Percentiles rank a stretch among this genome's conserved stretches.
phyloP scores from a whole-genome alignment of 2,113 vertebrate species.

The Plecotus auritus region DNA sequence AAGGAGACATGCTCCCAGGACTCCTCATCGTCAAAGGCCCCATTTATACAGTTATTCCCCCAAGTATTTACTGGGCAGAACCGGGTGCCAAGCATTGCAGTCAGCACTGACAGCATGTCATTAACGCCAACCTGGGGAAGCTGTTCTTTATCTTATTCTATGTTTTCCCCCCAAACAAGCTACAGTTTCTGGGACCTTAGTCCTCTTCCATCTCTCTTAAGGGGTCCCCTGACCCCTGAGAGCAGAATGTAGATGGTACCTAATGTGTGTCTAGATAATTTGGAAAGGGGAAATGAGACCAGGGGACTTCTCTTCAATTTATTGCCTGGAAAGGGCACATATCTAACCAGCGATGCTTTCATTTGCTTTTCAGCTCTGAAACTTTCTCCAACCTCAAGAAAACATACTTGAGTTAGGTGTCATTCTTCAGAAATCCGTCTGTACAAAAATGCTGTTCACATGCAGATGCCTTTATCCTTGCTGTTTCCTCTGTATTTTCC shows the following conservation, averaged over 20 bases:
- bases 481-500: neutral
- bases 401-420: neutral
- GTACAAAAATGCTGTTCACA: neutral
- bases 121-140: neutral
- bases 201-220: neutral
- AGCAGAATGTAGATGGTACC: neutral
- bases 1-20: neutral
- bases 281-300: neutral
- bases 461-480: neutral
- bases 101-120: neutral
- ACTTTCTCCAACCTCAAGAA: neutral
- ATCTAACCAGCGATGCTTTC: neutral
- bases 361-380: neutral
- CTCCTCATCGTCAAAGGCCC: conserved; percentile 8
- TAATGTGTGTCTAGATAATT: neutral
- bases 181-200: neutral
- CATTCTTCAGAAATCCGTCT: neutral
- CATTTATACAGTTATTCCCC: neutral
- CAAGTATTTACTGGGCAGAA: neutral
- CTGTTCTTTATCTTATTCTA: neutral
- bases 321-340: neutral
- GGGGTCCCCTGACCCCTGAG: neutral
- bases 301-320: neutral
- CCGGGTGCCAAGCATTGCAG: neutral
- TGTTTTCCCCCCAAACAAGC: neutral